Evolutionary conservation across 2,888 invertebrate genomes (phyloP), one percentile per base, ranked within the genome.

Genomic region (Fragum whitleyi): DNA sequence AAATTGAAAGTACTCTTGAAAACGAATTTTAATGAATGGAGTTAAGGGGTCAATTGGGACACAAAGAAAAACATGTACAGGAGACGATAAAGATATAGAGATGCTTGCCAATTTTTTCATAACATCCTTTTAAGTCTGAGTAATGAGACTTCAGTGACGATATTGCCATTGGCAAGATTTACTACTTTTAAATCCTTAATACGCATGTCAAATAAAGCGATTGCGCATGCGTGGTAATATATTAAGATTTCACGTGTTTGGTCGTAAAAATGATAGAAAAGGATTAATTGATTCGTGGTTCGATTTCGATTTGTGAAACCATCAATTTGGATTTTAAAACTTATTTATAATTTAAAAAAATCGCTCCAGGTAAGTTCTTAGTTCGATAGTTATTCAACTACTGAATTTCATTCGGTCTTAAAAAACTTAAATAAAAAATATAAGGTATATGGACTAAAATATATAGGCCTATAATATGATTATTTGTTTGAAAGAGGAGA

Each of bases 51-150:
- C 9, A 6, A 3, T 36, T 36, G 23, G 28, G 26, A 57, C 26
- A 28, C 28, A 23, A 57, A 28, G 26, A 14, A 28, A 57, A 55
- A 55, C 11, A 9, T 57, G 26, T 26, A 28, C 16, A 9, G 7
- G 57, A 26, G 21, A 2, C 23, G 1, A 2, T 14, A 28, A 26
- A 57, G 28, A 57, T 26, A 26, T 28, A 14, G 23, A 14, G 57
- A 9, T 26, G 16, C 26, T 57, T 57, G 57, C 57, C 57, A 57
- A 57, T 26, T 26, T 28, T 57, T 57, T 57, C 57, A 57, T 57
- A 57, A 57, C 57, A 57, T 28, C 57, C 21, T 57, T 57, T 23
- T 26, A 57, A 57, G 57, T 57, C 57, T 57, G 57, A 57, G 11
- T 57, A 57, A 57, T 57, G 57, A 57, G 28, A 57, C 57, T 57